Evolutionary conservation across 2,888 invertebrate genomes (phyloP).

Genomic region (Colostygia pectinataria): DNA sequence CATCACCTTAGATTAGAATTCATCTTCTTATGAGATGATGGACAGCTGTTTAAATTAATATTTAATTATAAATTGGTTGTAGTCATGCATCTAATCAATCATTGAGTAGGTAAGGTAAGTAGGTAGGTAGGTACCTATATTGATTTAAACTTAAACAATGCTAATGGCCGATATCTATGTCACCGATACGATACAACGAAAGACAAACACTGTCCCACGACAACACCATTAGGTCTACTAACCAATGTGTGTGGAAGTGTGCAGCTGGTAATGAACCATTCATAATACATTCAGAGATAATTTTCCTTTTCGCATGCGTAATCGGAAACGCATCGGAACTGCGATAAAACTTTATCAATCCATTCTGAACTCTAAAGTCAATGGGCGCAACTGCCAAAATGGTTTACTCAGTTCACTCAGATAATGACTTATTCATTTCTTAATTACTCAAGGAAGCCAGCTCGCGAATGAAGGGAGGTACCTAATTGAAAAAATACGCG

Average conservation of each 20-base stretch:
- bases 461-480: constrained; percentile 48
- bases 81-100: constrained; percentile 37
- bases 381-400: constrained; percentile 39
- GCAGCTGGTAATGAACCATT: constrained; percentile 58
- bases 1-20: no score
- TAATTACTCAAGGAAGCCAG: constrained; percentile 71
- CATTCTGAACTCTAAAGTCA: constrained; percentile 52
- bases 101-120: constrained; percentile 16
- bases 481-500: constrained; percentile 46
- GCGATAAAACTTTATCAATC: constrained; percentile 42
- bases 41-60: background rate
- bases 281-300: constrained; percentile 70
- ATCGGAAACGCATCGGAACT: constrained; percentile 69
- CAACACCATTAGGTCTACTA: no score
- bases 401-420: constrained; percentile 33
- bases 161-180: constrained; percentile 51
- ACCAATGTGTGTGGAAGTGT: constrained; percentile 34
- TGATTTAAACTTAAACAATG: constrained; percentile 45
- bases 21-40: no score
- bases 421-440: constrained; percentile 69
- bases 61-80: constrained; percentile 3
- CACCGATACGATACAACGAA: constrained; percentile 42
- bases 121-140: constrained; percentile 11
- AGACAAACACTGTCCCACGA: no score
- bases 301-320: constrained; percentile 78